These are phyloP conservation scores for Hypothenemus hampei DNA, from an alignment of 1,140 invertebrate genomes.

Conservation along the genomic window DNA sequence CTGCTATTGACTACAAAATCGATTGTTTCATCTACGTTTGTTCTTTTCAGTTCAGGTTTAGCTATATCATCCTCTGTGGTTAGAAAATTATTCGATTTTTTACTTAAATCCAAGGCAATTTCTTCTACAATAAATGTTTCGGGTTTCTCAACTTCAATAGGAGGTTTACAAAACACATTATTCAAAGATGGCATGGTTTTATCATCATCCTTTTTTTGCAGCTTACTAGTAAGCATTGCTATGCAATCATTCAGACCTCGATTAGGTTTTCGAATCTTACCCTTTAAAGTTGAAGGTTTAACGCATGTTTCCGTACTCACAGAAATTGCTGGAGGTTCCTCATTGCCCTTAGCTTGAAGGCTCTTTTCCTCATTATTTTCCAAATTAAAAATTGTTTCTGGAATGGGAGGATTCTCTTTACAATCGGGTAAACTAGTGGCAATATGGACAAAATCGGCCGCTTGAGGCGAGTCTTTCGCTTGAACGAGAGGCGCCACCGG, in stretches of 20 bases:
- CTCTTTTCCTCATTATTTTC: constrained; percentile 30
- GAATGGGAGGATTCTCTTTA: constrained; percentile 27
- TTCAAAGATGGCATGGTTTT: constrained; percentile 13
- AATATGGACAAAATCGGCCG: constrained; percentile 21
- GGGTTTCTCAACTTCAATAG: constrained; percentile 4
- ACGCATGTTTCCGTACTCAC: constrained; percentile 32
- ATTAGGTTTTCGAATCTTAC: constrained; percentile 44
- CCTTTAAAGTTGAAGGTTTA: too few species aligned
- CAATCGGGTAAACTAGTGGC: constrained; percentile 17
- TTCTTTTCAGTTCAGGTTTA: constrained; percentile 7
- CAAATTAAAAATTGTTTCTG: constrained; percentile 33
- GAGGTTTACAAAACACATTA: constrained; percentile 15
- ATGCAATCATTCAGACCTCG: constrained; percentile 51
- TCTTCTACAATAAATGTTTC: constrained; percentile 14
- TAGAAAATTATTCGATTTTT: constrained; percentile 22
- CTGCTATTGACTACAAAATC: constrained; percentile 28
- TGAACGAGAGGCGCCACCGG: constrained; percentile 23
- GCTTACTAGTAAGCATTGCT: constrained; percentile 52
- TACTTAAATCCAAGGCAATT: constrained; percentile 30
- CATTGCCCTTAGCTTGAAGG: constrained; percentile 31
- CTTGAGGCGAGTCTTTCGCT: constrained; percentile 23
- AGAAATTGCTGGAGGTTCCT: constrained; percentile 23
- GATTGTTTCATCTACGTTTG: constrained; percentile 29
- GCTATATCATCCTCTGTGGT: not conserved
- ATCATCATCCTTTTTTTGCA: constrained; percentile 28